Conservation (phyloP, 1,140 invertebrate species). For the Drosophila elegans region DNA sequence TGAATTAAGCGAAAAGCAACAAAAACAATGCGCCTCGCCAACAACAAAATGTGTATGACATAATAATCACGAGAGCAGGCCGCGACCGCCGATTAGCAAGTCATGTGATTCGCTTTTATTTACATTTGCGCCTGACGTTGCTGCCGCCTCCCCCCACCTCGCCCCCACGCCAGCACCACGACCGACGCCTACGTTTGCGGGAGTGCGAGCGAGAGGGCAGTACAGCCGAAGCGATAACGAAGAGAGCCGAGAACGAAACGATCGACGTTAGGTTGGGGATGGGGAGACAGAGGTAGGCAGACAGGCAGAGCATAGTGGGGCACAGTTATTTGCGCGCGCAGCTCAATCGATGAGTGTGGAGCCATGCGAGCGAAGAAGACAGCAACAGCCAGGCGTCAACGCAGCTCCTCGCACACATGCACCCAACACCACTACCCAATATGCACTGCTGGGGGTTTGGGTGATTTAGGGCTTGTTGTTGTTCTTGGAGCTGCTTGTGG, state of each 20-base stretch:
- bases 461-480: conserved; percentile 28
- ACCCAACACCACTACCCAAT: conserved; percentile 37
- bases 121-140: conserved; percentile 78
- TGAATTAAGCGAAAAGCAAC: conserved; percentile 57
- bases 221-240: conserved; percentile 52
- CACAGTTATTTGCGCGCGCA: conserved; percentile 60
- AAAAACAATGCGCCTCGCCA: conserved; percentile 48
- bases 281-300: neutral
- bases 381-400: conserved; percentile 1
- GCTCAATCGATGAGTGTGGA: conserved; percentile 36
- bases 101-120: conserved; percentile 85
- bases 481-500: conserved; percentile 12
- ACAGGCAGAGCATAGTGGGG: conserved; percentile 26
- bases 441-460: conserved; percentile 46
- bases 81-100: conserved; percentile 84
- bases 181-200: neutral
- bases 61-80: conserved; percentile 85
- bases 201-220: conserved; percentile 30
- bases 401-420: conserved; percentile 20
- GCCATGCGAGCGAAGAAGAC: conserved; percentile 21
- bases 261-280: neutral
- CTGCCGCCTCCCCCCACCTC: conserved; percentile 20
- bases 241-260: conserved; percentile 39
- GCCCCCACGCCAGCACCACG: neutral
- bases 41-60: conserved; percentile 83